phyloP scores from a whole-genome alignment of 1,140 invertebrate species.

The Ooceraea biroi region DNA sequence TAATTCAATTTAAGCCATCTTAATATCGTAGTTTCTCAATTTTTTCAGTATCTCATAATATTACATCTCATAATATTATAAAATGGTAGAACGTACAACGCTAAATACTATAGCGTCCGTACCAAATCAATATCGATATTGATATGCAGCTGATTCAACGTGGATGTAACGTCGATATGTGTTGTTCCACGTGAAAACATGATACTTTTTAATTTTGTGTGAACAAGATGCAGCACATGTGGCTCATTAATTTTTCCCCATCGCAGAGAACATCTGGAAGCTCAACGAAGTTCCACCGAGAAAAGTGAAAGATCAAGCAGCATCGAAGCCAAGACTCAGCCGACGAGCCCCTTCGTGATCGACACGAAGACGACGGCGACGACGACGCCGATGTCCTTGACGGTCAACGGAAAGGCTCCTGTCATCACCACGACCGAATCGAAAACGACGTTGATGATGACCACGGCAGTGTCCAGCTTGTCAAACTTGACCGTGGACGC shows the following conservation, averaged over 20 bases:
- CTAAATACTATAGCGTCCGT: too few relatives aligned
- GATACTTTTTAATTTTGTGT: not conserved
- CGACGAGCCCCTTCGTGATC: conserved; percentile 18
- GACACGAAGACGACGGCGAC: conserved; percentile 61
- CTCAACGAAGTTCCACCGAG: conserved; percentile 74
- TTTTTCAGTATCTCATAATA: too few relatives aligned
- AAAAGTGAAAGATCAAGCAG: conserved; percentile 76
- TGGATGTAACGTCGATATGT: too few relatives aligned
- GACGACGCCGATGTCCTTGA: conserved; percentile 36
- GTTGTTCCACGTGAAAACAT: not conserved
- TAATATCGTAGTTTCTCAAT: too few relatives aligned
- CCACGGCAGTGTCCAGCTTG: conserved; percentile 36
- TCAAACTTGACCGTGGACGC: conserved; percentile 83
- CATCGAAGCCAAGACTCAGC: conserved; percentile 68
- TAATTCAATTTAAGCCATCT: not conserved
- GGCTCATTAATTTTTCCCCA: conserved; percentile 11
- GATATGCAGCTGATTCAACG: too few relatives aligned
- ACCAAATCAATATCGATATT: too few relatives aligned
- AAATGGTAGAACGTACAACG: too few relatives aligned
- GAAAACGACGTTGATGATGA: conserved; percentile 54
- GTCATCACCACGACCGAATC: conserved; percentile 48
- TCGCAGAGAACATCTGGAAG: conserved; percentile 82
- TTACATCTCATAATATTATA: too few relatives aligned
- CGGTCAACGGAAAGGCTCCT: conserved; percentile 52
- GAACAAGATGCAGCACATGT: not conserved